Base-by-base conservation (phyloP, 2,888 invertebrate species). In the Tanytarsus gracilentus region DNA sequence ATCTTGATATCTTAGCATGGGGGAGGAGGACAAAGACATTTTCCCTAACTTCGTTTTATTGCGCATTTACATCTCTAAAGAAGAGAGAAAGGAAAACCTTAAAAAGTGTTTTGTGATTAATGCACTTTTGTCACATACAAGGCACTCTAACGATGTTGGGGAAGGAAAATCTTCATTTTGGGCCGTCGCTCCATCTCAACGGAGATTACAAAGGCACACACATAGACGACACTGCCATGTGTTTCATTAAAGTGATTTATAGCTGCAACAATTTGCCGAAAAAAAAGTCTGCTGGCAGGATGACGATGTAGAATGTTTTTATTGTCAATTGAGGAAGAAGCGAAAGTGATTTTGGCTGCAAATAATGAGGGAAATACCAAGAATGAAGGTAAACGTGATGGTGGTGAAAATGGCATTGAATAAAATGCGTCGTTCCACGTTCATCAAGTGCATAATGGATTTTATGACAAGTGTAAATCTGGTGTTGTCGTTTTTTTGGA, bases 391-490 rank as follows among this genome's bases (percentile, higher is more conserved):
- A 36, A n/a, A 14, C 16, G 16, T 36, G 36, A 9, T 36, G 36
- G 36, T 36, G 36, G 16, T 14, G 16, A 14, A 36, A 36, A 36
- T 36, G 16, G 16, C 36, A 36, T 36, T 36, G n/a, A 36, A 36
- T 33, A 33, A n/a, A 33, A 9, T n/a, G 5, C 11, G 8, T 48
- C 18, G 21, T 16, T 48, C 11, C 23, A 23, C 18, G n/a, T 50
- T n/a, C 50, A 50, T 50, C 50, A 50, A 50, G 50, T 50, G 50
- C 50, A 50, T 50, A 23, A 25, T 50, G 50, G 50, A n/a, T 50
- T 50, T 50, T 14, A 23, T 21, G 50, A 27, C 50, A 50, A 44
- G 44, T 44, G 44, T 44, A n/a, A n/a, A n/a, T n/a, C 16, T 44
- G 16, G 1, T 18, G 9, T 16, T 16, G 16, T 44, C 9, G 3